Conservation (phyloP, 1,140 invertebrate genomes). For the Pentalonia nigronervosa region DNA sequence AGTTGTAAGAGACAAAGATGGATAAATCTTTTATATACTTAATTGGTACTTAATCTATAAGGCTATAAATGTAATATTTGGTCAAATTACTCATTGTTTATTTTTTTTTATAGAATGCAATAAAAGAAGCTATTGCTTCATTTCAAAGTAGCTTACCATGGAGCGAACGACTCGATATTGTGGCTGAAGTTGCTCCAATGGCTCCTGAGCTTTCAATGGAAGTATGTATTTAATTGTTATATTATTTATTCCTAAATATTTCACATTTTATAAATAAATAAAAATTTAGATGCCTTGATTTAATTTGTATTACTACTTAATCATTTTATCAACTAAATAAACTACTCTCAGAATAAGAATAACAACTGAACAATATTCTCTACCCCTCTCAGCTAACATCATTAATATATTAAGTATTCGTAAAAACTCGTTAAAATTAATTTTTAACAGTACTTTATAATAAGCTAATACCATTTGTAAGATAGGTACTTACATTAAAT, state of each 20-base stretch:
- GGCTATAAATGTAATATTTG: background rate
- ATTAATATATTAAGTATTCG: background rate
- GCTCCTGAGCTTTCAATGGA: constrained; percentile 82
- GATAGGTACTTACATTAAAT: no score
- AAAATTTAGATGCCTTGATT: background rate
- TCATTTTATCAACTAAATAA: background rate
- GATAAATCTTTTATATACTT: background rate
- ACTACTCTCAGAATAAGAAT: background rate
- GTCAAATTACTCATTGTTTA: constrained; percentile 65
- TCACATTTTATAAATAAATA: background rate
- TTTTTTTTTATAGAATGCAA: constrained; percentile 66
- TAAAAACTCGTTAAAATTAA: background rate
- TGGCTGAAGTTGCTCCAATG: constrained; percentile 77
- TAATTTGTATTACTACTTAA: background rate
- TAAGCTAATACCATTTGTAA: no score
- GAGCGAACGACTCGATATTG: constrained; percentile 84
- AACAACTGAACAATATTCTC: background rate
- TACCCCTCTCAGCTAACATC: background rate
- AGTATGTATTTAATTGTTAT: constrained; percentile 64
- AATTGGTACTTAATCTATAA: background rate
- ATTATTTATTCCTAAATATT: background rate
- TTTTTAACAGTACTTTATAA: no score
- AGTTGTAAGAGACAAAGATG: background rate
- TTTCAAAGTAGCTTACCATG: constrained; percentile 80
- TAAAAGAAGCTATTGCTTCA: constrained; percentile 77